Base-by-base conservation (phyloP, 2,797 vertebrate genomes). In the Betta splendens region DNA sequence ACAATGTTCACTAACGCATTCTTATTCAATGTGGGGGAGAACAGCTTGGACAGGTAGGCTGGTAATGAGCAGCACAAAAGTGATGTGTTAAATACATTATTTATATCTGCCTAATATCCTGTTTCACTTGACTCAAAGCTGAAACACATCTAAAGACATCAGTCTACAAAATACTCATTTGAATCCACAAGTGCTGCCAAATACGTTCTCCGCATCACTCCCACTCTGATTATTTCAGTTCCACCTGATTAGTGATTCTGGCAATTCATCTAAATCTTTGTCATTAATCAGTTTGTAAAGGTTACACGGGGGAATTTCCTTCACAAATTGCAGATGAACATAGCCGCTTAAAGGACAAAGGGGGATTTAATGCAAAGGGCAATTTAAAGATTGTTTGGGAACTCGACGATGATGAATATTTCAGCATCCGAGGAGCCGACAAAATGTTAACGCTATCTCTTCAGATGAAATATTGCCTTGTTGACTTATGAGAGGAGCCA, bases 251-350 rank as follows among this genome's bases (percentile, higher is more conserved):
- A 87, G 72, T 29, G 54, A 80, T 81, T 83, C 75, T 61, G 65
- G 70, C 75, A 69, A 76, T 79, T 84, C 65, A 69, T 83, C 66
- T 80, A 77, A 79, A 86, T 86, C 73, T 64, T 71, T 73, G 56
- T 69, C 72, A 79, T 87, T 84, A 85, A 85, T 88, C 78, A 87
- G 64, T 58, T 69, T 78, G 69, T 69, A 87, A 89, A 89, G 85
- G 84, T 89, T 80, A 86, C 65, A 54, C 17, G 31, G 61, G 64
- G 71, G 60, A 65, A 78, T 77, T 82, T 79, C 58, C 63, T 56
- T 64, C 69, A 67, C 65, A 77, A 75, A 85, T 55, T 82, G 76
- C 83, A 79, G 83, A 82, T 84, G 80, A 85, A 86, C 64, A 76
- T 72, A 69, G 69, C 59, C 78, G 64, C 59, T 81, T 83, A 87